phyloP scores from a whole-genome alignment of 2,888 invertebrate species.

The Dascillus cervinus region DNA sequence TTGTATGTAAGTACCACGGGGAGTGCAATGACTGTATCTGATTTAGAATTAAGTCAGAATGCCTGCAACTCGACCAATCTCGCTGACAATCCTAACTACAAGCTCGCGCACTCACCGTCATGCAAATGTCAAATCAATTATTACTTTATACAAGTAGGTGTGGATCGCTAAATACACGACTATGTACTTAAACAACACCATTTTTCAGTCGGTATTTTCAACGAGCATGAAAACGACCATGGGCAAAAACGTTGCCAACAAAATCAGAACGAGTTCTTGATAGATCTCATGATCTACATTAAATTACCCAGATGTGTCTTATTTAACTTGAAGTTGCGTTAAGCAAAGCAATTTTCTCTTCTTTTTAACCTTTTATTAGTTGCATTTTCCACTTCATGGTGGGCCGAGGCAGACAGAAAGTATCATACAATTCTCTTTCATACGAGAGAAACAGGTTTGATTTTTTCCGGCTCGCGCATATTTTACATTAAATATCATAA shows the following conservation, averaged over 20 bases:
- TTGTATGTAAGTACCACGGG: conserved; percentile 3
- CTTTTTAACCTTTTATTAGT: conserved; percentile 22
- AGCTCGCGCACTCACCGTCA: conserved; percentile 13
- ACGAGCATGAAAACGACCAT: too few species aligned
- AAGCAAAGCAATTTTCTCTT: conserved; percentile 26
- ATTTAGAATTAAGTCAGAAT: conserved; percentile 16
- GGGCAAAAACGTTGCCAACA: not conserved
- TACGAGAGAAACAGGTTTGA: conserved; percentile 25
- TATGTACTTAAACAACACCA: conserved; percentile 21
- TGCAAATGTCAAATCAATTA: conserved; percentile 25
- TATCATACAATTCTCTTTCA: conserved; percentile 25
- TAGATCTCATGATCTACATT: not conserved
- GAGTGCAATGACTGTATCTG: conserved; percentile 19
- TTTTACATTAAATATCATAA: conserved; percentile 19
- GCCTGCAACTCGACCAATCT: conserved; percentile 5
- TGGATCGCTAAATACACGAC: conserved; percentile 20
- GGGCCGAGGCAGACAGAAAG: conserved; percentile 25
- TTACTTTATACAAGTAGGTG: conserved; percentile 18
- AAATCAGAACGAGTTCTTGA: not conserved
- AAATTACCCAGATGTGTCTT: conserved; percentile 1
- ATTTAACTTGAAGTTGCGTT: conserved; percentile 23
- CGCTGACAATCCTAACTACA: conserved; percentile 9
- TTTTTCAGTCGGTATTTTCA: conserved; percentile 1
- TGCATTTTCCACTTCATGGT: conserved; percentile 25
- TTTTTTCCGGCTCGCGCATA: conserved; percentile 29